Evolutionary conservation across 1,140 invertebrate genomes (phyloP).

Genomic region (Eufriesea mexicana): DNA sequence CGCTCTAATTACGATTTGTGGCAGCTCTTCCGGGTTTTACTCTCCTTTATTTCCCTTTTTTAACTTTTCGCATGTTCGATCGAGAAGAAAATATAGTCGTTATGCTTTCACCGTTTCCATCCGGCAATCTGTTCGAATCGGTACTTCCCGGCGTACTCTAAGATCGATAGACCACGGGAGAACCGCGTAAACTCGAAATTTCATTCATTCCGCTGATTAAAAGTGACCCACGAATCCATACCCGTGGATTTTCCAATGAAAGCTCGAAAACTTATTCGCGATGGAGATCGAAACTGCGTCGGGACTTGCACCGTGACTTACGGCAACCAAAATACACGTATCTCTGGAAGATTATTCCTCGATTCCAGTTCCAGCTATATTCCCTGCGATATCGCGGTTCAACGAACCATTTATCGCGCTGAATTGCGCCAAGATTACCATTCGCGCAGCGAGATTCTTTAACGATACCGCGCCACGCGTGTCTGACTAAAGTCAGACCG

Average conservation of each 20-base stretch:
- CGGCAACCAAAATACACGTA: constrained; percentile 9
- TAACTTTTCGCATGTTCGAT: neutral
- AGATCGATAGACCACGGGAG: neutral
- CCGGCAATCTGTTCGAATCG: neutral
- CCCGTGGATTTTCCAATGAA: neutral
- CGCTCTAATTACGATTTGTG: constrained; percentile 9
- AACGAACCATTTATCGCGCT: constrained; percentile 1
- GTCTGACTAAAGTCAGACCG: neutral
- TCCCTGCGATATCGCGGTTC: neutral
- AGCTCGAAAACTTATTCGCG: neutral
- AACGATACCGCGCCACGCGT: neutral
- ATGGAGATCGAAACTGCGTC: neutral
- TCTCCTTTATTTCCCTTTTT: neutral
- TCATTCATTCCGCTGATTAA: constrained; percentile 23
- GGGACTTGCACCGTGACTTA: neutral
- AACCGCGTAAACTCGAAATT: constrained; percentile 4
- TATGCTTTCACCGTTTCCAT: neutral
- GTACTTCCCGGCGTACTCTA: neutral
- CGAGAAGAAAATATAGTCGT: neutral
- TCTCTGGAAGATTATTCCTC: neutral
- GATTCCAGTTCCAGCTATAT: neutral
- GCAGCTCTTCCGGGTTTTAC: neutral
- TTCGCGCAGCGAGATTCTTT: neutral
- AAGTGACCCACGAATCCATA: neutral
- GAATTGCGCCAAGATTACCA: neutral